Evolutionary conservation across 2,888 invertebrate genomes (phyloP), one percentile per base, ranked within the genome.

Genomic region (Acrobasis suavella): DNA sequence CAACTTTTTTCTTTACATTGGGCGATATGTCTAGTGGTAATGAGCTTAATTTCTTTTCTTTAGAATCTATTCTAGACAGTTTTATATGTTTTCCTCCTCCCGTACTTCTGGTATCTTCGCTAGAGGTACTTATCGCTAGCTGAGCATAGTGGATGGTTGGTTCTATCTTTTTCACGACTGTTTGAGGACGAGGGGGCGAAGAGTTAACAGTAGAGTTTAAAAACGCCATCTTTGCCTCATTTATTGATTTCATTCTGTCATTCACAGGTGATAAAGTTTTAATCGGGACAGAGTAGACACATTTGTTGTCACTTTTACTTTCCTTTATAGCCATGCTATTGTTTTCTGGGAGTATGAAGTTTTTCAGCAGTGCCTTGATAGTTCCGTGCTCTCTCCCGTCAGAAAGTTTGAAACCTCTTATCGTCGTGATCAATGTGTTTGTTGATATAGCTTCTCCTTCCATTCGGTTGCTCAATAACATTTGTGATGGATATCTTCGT

Each of bases 251-350:
- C 65, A 77, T 79, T 69, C 89, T 82, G 38, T 84, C 81, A 58
- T 77, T 83, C 56, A 80, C 69, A 10, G 80, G 75, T 58, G 84
- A 77, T 38, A 80, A 76, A 8, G 86, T 79, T 71, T 85, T 86
- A 1, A 86, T 73, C 1, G 91, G 91, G 67, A 90, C 78, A 52
- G 89, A 81, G 70, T 91, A 90, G 49, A 89, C 85, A 68, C 82
- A 87, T 72, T 86, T 89, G 59, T 83, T 76, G 52, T 84, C 79
- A 58, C 70, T 84, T 77, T 85, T 81, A 70, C 84, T 87, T 67
- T 91, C 86, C 80, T 91, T 91, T 38, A 91, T 90, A 66, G 91
- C 91, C 91, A 91, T 91, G 62, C 72, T 75, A 17, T 87, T 81
- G 69, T 81, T 67, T 71, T 91, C 88, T 59, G 91, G 85, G 70